These are phyloP conservation scores for Drosophila micromelanica DNA, from an alignment of 1,140 invertebrate species.

Conservation along the genomic window DNA sequence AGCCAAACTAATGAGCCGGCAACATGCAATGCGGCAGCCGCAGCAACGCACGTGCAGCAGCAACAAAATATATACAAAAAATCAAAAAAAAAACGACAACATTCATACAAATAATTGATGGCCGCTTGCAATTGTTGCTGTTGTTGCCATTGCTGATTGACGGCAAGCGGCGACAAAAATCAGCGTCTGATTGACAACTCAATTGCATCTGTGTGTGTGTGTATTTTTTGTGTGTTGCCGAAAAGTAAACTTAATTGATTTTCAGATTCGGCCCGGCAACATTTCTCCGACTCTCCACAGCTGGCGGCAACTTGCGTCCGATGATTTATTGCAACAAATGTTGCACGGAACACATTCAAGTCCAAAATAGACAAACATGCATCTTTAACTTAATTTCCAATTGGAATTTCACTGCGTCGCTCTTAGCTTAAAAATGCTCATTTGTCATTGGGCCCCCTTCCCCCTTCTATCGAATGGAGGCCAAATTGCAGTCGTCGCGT, in stretches of 20 bases:
- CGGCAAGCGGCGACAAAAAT: slow-evolving; percentile 80
- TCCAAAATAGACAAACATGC: slow-evolving; percentile 69
- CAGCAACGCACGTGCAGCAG: slow-evolving; percentile 67
- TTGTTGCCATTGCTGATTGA: slow-evolving; percentile 62
- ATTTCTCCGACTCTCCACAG: slow-evolving; percentile 41
- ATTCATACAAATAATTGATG: slow-evolving; percentile 76
- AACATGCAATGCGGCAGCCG: slow-evolving; percentile 73
- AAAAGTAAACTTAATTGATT: slow-evolving; percentile 76
- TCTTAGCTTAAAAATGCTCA: slow-evolving; percentile 61
- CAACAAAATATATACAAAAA: background rate
- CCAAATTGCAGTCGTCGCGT: slow-evolving; percentile 55
- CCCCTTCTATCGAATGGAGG: background rate
- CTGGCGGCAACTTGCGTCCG: slow-evolving; percentile 19
- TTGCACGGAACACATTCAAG: slow-evolving; percentile 57
- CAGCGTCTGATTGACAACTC: slow-evolving; percentile 79
- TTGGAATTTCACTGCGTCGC: slow-evolving; percentile 52
- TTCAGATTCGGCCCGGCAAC: slow-evolving; percentile 28
- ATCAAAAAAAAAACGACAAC: slow-evolving; percentile 40
- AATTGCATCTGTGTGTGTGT: slow-evolving; percentile 59
- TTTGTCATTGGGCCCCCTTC: slow-evolving; percentile 56
- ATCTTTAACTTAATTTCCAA: slow-evolving; percentile 69
- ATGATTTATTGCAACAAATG: slow-evolving; percentile 80
- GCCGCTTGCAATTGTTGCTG: slow-evolving; percentile 68
- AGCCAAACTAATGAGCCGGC: slow-evolving; percentile 81
- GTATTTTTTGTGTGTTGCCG: slow-evolving; percentile 35